These are phyloP conservation scores for Piliocolobus tephrosceles DNA, from an alignment of 2,113 vertebrate species.

Conservation along the genomic window DNA sequence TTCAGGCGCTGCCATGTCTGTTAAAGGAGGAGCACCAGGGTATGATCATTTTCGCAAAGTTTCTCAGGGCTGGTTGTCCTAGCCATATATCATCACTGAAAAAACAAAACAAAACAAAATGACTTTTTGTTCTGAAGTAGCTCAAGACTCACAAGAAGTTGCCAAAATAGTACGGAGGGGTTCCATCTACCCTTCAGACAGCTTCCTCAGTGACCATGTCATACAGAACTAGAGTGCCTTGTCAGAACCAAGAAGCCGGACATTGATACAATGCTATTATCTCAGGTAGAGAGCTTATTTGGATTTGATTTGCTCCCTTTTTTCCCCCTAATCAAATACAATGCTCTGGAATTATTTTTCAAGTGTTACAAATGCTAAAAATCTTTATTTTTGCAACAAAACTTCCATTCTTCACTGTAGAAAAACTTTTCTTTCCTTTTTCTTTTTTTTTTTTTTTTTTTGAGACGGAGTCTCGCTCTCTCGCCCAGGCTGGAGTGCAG, in stretches of 20 bases:
- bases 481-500: too few relatives aligned
- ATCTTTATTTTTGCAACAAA: not conserved
- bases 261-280: not conserved
- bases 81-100: not conserved
- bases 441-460: fast-evolving
- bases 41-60: not conserved
- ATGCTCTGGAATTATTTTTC: slow-evolving; percentile 28
- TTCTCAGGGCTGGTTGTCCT: not conserved
- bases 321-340: not conserved
- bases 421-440: not conserved
- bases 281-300: not conserved
- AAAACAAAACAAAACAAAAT: not conserved
- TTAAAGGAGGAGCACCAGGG: not conserved
- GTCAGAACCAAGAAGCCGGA: not conserved
- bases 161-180: not conserved
- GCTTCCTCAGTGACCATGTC: not conserved
- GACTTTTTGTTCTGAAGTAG: slow-evolving; percentile 1
- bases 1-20: not conserved
- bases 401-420: not conserved
- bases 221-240: not conserved
- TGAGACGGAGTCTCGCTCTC: too few relatives aligned
- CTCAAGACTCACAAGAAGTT: not conserved
- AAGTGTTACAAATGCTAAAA: not conserved
- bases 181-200: not conserved
- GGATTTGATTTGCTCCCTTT: too few relatives aligned